Evolutionary conservation across 2,113 vertebrate species (phyloP).

Genomic region (Nyctereutes procyonoides): DNA sequence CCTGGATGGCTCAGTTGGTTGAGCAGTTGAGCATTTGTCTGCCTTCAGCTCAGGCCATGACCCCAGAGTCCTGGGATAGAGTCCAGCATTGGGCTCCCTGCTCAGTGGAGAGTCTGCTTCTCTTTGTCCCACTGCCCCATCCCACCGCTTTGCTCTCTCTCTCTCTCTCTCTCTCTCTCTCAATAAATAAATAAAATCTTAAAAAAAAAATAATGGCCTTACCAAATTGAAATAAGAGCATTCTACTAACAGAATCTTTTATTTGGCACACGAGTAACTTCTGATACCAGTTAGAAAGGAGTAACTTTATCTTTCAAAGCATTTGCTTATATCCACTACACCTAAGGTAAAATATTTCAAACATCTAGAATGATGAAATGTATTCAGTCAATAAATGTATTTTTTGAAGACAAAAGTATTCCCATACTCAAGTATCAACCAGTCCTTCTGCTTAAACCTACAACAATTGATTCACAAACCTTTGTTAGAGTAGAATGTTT

Average conservation of each 20-base stretch:
- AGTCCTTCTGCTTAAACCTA: neutral
- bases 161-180: too few relatives aligned
- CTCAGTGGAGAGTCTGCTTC: too few relatives aligned
- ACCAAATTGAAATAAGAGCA: neutral
- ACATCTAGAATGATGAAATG: conserved; percentile 22
- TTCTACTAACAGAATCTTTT: conserved; percentile 5
- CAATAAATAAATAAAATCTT: too few relatives aligned
- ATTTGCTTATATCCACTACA: neutral
- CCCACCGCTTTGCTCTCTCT: too few relatives aligned
- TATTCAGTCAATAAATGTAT: neutral
- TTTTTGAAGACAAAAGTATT: conserved; percentile 8
- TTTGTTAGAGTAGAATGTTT: neutral
- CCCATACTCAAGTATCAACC: neutral
- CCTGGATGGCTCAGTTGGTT: too few relatives aligned
- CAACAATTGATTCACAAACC: neutral
- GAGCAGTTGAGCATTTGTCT: too few relatives aligned
- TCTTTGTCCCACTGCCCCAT: too few relatives aligned
- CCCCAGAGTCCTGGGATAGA: too few relatives aligned
- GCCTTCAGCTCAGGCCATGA: too few relatives aligned
- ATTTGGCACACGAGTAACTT: neutral
- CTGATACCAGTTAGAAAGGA: neutral
- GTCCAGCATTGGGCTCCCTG: too few relatives aligned
- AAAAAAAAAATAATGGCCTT: too few relatives aligned
- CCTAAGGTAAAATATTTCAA: conserved; percentile 23
- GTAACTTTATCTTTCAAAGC: neutral